These are phyloP conservation scores for Hemibagrus guttatus DNA, from an alignment of 2,797 vertebrate species.

Conservation along the genomic window DNA sequence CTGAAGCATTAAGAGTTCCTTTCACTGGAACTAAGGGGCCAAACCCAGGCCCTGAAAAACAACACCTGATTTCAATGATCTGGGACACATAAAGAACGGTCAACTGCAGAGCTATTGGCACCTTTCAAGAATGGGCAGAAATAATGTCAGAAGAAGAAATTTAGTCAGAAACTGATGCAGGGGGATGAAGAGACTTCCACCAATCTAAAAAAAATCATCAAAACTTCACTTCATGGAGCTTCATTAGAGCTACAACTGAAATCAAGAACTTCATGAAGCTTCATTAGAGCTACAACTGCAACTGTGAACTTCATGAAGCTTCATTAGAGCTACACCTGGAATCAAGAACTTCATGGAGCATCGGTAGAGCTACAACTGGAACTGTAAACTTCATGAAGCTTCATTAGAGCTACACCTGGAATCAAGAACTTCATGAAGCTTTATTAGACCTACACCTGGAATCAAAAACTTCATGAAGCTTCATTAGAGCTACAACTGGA, in stretches of 20 bases:
- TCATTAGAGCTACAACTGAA: too few relatives aligned
- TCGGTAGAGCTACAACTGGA: neutral
- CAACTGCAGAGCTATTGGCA: neutral
- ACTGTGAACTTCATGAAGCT: neutral
- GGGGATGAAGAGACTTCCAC: neutral
- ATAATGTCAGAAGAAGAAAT: neutral
- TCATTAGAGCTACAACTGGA: neutral
- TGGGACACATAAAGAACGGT: neutral
- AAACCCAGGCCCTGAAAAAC: too few relatives aligned
- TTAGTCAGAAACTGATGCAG: neutral
- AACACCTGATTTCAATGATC: too few relatives aligned
- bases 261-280: neutral
- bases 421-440: neutral
- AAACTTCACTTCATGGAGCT: neutral
- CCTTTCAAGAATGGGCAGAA: neutral
- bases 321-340: neutral
- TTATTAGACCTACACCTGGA: neutral
- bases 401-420: neutral
- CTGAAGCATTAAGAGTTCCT: too few relatives aligned
- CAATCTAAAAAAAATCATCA: too few relatives aligned
- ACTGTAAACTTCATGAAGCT: neutral
- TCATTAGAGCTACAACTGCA: neutral
- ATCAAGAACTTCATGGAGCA: neutral
- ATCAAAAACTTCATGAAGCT: neutral
- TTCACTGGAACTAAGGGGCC: too few relatives aligned